Percentiles rank a stretch among this genome's conserved stretches.
Conservation (phyloP, 2,888 invertebrate genomes). For the Tetranychus piercei region DNA sequence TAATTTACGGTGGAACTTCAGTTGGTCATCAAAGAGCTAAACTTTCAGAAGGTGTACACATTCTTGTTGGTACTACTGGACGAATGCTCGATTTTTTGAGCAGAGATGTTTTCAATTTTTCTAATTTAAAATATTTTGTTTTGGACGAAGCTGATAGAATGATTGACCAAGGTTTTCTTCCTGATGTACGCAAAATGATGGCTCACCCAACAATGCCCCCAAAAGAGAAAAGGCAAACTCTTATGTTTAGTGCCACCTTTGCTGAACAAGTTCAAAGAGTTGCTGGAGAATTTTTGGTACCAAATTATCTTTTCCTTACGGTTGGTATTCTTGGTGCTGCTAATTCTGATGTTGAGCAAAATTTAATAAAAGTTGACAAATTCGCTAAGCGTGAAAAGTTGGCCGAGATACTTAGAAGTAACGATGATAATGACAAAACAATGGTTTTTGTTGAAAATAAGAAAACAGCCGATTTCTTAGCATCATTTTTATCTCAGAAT, state of each 20-base stretch:
- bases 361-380: conserved; percentile 38
- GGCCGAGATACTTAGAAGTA: conserved; percentile 41
- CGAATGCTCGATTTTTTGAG: conserved; percentile 47
- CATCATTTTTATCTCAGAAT: conserved; percentile 58
- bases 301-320: conserved; percentile 31
- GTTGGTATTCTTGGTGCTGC: conserved; percentile 86
- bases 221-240: conserved; percentile 38
- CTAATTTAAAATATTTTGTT: conserved; percentile 45
- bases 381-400: conserved; percentile 56
- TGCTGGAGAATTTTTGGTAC: conserved; percentile 52
- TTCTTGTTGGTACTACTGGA: conserved; percentile 49
- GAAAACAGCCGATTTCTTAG: conserved; percentile 71
- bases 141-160: conserved; percentile 67
- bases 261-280: conserved; percentile 51
- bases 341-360: conserved; percentile 70
- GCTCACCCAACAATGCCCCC: conserved; percentile 43
- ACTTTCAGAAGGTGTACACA: conserved; percentile 40
- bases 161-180: conserved; percentile 53
- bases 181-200: conserved; percentile 36
- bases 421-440: conserved; percentile 30
- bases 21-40: conserved; percentile 47
- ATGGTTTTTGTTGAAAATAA: conserved; percentile 81
- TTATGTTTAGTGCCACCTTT: conserved; percentile 63
- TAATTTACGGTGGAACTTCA: conserved; percentile 70
- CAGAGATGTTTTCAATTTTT: conserved; percentile 41